phyloP scores from a whole-genome alignment of 2,888 invertebrate genomes.

The Apodemia hepburni region DNA sequence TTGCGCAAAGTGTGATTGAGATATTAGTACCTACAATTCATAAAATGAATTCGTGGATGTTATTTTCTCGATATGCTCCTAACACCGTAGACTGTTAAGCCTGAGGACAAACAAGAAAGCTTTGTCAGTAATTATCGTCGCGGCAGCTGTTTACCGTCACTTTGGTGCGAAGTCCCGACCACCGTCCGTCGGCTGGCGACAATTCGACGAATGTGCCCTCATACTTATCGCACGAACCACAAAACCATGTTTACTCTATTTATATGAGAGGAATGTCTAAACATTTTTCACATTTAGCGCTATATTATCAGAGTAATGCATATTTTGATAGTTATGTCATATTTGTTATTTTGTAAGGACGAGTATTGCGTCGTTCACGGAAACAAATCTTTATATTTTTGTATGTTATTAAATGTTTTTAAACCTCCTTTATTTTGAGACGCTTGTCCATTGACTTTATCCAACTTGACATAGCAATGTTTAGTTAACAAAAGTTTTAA shows the following conservation, averaged over 20 bases:
- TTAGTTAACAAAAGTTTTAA: too few species aligned
- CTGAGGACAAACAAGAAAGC: constrained; percentile 55
- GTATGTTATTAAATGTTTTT: too few species aligned
- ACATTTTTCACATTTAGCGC: constrained; percentile 52
- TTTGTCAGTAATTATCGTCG: constrained; percentile 73
- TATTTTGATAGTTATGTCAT: constrained; percentile 2
- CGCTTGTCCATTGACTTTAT: too few species aligned
- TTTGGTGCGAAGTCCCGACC: constrained; percentile 77
- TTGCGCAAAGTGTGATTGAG: constrained; percentile 21
- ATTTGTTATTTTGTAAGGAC: neutral
- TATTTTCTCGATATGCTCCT: constrained; percentile 33
- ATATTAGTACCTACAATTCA: constrained; percentile 28
- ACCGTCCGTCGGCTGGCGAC: constrained; percentile 63
- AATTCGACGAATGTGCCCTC: constrained; percentile 64
- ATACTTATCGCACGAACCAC: constrained; percentile 41
- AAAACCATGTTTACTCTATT: constrained; percentile 46
- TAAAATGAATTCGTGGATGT: constrained; percentile 34
- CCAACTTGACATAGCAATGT: too few species aligned
- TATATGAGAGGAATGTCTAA: constrained; percentile 42
- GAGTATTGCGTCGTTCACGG: constrained; percentile 36
- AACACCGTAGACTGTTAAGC: constrained; percentile 50
- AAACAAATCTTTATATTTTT: neutral
- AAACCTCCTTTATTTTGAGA: too few species aligned
- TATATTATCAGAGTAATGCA: constrained; percentile 20
- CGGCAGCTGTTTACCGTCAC: constrained; percentile 71